Evolutionary conservation across 37 sponge, comb jelly and placozoan species (phyloP).

Genomic region (Dysidea cf. avara): DNA sequence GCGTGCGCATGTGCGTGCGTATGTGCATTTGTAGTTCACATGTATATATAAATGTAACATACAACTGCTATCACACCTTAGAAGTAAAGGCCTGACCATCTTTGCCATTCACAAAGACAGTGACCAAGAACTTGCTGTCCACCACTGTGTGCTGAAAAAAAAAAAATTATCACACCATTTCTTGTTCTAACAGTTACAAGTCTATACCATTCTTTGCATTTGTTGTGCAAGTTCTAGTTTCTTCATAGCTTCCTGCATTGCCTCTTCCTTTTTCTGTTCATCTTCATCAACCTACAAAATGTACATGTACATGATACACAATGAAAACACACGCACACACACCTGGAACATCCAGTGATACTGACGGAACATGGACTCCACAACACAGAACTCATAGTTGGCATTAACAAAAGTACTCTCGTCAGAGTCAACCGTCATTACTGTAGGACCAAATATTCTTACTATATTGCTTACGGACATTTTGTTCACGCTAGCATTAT

Average conservation of each 20-base stretch:
- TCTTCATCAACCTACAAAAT: conserved; percentile 34
- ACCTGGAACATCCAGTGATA: conserved; percentile 1
- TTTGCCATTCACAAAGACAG: conserved; percentile 48
- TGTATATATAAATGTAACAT: too few species aligned
- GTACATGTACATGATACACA: neutral
- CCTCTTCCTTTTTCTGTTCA: conserved; percentile 60
- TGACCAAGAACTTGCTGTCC: conserved; percentile 45
- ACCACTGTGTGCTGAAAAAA: too few species aligned
- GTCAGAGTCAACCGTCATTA: conserved; percentile 82
- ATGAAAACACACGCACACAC: neutral
- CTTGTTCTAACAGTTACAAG: conserved; percentile 1
- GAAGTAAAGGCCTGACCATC: conserved; percentile 42
- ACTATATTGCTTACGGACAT: conserved; percentile 62
- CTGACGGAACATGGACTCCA: neutral
- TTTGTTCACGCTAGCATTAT: conserved; percentile 59
- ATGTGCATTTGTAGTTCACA: too few species aligned
- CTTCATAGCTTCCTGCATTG: conserved; percentile 49
- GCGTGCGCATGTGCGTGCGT: too few species aligned
- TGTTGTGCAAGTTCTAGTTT: conserved; percentile 3
- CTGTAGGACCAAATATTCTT: conserved; percentile 74
- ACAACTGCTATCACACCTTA: conserved; percentile 47
- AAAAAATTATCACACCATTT: too few species aligned
- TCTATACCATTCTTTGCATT: neutral
- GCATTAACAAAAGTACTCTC: neutral
- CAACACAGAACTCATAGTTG: neutral